Evolutionary conservation across 1,140 invertebrate species (phyloP).

Genomic region (Zeugodacus cucurbitae): DNA sequence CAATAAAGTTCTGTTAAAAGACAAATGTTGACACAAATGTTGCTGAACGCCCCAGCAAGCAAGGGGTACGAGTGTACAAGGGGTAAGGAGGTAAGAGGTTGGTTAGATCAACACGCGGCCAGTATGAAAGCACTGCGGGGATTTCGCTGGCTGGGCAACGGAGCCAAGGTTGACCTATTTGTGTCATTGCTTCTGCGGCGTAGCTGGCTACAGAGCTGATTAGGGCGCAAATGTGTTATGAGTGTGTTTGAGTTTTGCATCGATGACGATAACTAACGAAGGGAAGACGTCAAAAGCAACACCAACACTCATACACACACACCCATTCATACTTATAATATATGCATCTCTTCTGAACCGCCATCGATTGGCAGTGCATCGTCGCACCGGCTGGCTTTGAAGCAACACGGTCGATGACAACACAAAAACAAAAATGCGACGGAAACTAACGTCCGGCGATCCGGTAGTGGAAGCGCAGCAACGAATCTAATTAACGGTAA

Average conservation of each 20-base stretch:
- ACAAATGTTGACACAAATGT: constrained; percentile 35
- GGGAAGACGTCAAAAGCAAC: neutral
- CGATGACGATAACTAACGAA: neutral
- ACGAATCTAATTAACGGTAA: neutral
- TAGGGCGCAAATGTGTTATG: neutral
- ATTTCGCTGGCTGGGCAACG: neutral
- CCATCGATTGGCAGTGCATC: neutral
- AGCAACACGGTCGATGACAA: neutral
- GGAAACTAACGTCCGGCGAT: neutral
- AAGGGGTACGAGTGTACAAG: neutral
- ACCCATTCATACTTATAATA: neutral
- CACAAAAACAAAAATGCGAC: neutral
- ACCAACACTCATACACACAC: neutral
- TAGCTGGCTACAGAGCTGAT: neutral
- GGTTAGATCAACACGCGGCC: neutral
- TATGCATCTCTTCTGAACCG: neutral
- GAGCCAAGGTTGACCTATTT: constrained; percentile 26
- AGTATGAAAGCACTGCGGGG: neutral
- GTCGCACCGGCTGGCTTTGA: neutral
- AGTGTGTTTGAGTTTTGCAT: neutral
- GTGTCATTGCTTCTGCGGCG: neutral
- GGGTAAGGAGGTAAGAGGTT: neutral
- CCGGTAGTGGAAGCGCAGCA: neutral
- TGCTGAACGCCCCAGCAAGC: neutral
- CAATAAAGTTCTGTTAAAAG: constrained; percentile 2